Percentiles rank a stretch among this genome's conserved stretches.
phyloP scores from a whole-genome alignment of 2,113 vertebrate genomes.

The Spea multiplicata region DNA sequence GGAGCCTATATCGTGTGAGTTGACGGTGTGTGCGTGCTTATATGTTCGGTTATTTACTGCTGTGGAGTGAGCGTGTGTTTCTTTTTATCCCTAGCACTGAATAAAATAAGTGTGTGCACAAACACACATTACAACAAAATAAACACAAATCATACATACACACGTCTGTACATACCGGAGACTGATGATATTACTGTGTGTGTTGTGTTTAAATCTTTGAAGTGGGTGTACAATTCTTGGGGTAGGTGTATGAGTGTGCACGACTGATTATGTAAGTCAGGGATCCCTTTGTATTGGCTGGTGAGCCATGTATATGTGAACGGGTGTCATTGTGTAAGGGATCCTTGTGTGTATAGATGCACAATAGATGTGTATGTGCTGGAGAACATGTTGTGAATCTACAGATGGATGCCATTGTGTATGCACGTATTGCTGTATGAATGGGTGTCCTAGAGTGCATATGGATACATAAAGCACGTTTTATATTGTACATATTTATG shows the following conservation, averaged over 20 bases:
- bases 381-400: too few relatives aligned
- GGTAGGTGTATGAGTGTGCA: too few relatives aligned
- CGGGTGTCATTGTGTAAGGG: background rate
- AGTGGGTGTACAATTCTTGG: too few relatives aligned
- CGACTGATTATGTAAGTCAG: too few relatives aligned
- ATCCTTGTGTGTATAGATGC: background rate
- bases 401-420: too few relatives aligned
- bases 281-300: too few relatives aligned
- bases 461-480: too few relatives aligned
- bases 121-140: too few relatives aligned
- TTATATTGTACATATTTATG: too few relatives aligned
- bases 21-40: background rate
- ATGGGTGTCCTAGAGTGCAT: too few relatives aligned
- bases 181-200: background rate
- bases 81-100: background rate
- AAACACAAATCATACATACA: background rate
- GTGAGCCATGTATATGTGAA: background rate
- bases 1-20: conserved; percentile 1
- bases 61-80: background rate
- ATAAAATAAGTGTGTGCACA: too few relatives aligned
- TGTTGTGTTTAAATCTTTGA: background rate
- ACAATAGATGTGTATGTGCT: background rate
- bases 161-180: background rate
- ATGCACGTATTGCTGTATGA: too few relatives aligned
- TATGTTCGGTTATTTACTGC: background rate